Conservation (phyloP, 2,797 vertebrate genomes). For the Parambassis ranga region DNA sequence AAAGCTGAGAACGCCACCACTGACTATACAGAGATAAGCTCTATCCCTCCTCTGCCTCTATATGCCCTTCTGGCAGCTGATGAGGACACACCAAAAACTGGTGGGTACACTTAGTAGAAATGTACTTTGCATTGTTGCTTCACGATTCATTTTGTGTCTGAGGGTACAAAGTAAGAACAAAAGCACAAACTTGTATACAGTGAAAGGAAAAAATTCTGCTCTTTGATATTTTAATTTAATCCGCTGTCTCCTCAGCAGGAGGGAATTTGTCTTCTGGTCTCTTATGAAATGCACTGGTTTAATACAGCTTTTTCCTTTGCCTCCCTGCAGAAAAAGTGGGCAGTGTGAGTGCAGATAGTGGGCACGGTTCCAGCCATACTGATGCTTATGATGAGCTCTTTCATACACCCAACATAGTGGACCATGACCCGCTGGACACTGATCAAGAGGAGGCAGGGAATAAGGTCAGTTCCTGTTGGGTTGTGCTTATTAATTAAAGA, state of each 20-base stretch:
- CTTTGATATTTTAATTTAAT: constrained; percentile 31
- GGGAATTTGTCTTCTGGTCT: constrained; percentile 1
- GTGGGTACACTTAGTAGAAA: constrained; percentile 53
- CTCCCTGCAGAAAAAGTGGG: constrained; percentile 76
- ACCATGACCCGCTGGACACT: constrained; percentile 78
- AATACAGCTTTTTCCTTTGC: constrained; percentile 12
- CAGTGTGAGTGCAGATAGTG: constrained; percentile 80
- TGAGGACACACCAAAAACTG: constrained; percentile 83
- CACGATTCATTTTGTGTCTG: constrained; percentile 2
- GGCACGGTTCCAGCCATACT: constrained; percentile 75
- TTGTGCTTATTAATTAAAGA: neutral
- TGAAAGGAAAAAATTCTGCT: neutral
- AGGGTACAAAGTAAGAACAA: neutral
- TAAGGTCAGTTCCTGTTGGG: constrained; percentile 68
- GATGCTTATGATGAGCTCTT: constrained; percentile 94
- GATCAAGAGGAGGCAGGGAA: constrained; percentile 83
- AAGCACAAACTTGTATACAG: constrained; percentile 11
- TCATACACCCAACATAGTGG: constrained; percentile 72
- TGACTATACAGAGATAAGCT: constrained; percentile 96
- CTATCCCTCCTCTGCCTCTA: constrained; percentile 93
- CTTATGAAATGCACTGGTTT: constrained; percentile 16
- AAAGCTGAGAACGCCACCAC: constrained; percentile 80
- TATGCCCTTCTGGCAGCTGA: constrained; percentile 94
- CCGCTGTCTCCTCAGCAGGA: constrained; percentile 18
- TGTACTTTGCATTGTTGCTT: too few species aligned